Evolutionary conservation across 2,888 invertebrate genomes (phyloP).

Genomic region (Dioctria rufipes): DNA sequence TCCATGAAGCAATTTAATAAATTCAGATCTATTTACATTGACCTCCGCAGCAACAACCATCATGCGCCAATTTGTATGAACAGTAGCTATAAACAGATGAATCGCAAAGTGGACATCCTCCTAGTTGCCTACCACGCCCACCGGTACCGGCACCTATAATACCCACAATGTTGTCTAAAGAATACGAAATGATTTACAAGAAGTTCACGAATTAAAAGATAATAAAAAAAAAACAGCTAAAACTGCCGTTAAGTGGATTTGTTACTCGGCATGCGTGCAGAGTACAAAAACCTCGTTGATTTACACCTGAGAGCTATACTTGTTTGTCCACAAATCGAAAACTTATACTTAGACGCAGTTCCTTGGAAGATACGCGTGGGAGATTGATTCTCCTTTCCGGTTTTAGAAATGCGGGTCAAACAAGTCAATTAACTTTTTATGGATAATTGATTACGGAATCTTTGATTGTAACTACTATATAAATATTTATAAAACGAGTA

Average conservation of each 20-base stretch:
- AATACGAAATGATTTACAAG: not conserved
- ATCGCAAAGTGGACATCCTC: conserved; percentile 82
- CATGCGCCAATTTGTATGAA: conserved; percentile 81
- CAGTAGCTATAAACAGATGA: conserved; percentile 85
- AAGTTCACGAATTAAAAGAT: not conserved
- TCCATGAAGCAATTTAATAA: conserved; percentile 60
- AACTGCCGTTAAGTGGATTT: not conserved
- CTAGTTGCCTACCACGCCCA: conserved; percentile 13
- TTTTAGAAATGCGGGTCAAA: conserved; percentile 4
- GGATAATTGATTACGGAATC: too few relatives aligned
- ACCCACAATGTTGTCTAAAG: conserved; percentile 1
- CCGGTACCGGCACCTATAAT: not conserved
- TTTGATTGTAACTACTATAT: not conserved
- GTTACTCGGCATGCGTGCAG: too few relatives aligned
- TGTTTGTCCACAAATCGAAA: not conserved
- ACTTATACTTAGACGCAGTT: not conserved
- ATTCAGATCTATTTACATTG: conserved; percentile 62
- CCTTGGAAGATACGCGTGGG: not conserved
- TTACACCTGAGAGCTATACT: too few relatives aligned
- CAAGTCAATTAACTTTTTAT: not conserved
- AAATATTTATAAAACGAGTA: not conserved
- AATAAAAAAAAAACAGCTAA: not conserved
- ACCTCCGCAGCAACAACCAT: conserved; percentile 81
- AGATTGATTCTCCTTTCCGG: conserved; percentile 2
- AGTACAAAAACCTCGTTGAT: too few relatives aligned